Percentiles rank a stretch among this genome's conserved stretches.
Evolutionary conservation across 2,888 invertebrate genomes (phyloP).

Genomic region (Ethmia dodecea): DNA sequence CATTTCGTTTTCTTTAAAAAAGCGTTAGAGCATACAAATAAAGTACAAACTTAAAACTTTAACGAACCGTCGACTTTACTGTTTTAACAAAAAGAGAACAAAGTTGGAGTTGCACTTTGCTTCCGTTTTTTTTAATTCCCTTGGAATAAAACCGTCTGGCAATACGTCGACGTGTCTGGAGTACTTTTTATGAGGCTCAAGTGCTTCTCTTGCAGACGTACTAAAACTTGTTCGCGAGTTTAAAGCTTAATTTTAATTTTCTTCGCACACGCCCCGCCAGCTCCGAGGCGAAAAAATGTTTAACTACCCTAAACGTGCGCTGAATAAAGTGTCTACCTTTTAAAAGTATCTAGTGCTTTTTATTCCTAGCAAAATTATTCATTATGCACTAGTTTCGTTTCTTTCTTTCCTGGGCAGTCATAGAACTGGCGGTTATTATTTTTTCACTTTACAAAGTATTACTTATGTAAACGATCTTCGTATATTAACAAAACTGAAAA

Average conservation of each 20-base stretch:
- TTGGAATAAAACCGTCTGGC: slow-evolving; percentile 54
- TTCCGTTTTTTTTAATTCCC: slow-evolving; percentile 30
- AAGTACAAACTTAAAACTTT: too few relatives aligned
- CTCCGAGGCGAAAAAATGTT: slow-evolving; percentile 43
- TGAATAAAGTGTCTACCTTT: slow-evolving; percentile 54
- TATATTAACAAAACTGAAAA: too few relatives aligned
- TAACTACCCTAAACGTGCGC: slow-evolving; percentile 51
- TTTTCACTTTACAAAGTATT: too few relatives aligned
- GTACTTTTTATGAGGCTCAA: slow-evolving; percentile 54
- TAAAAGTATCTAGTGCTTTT: too few relatives aligned
- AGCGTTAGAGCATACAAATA: too few relatives aligned
- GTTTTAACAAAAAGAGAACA: slow-evolving; percentile 45
- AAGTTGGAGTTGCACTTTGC: slow-evolving; percentile 24
- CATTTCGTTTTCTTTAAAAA: too few relatives aligned
- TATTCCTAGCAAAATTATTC: too few relatives aligned
- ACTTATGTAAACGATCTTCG: too few relatives aligned
- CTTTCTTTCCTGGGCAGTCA: too few relatives aligned
- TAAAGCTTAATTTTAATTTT: slow-evolving; percentile 73
- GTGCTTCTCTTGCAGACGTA: slow-evolving; percentile 46
- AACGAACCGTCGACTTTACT: too few relatives aligned
- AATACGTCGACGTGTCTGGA: slow-evolving; percentile 50
- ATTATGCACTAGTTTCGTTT: too few relatives aligned
- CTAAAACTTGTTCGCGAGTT: slow-evolving; percentile 65
- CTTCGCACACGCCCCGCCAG: slow-evolving; percentile 40
- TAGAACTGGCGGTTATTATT: too few relatives aligned